Conservation (phyloP, 1,140 invertebrate species). For the Drosophila sucinea region DNA sequence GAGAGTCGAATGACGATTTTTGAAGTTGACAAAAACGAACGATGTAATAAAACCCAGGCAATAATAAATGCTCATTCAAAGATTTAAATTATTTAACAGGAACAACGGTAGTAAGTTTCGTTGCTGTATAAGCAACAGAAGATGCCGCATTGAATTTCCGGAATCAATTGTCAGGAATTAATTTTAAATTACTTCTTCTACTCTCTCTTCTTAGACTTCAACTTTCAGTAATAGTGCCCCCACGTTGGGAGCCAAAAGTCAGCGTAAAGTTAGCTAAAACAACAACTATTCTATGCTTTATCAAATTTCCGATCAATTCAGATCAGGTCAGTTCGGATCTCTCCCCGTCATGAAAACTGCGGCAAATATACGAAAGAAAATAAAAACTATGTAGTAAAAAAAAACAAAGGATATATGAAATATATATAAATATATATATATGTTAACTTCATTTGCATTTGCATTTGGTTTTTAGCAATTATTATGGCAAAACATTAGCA, state of each 20-base stretch:
- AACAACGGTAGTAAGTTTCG: neutral
- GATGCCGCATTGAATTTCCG: neutral
- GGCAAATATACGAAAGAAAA: slow-evolving; percentile 30
- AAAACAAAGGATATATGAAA: slow-evolving; percentile 35
- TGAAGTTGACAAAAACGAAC: neutral
- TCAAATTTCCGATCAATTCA: slow-evolving; percentile 18
- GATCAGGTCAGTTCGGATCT: slow-evolving; percentile 26
- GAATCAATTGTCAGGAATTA: slow-evolving; percentile 1
- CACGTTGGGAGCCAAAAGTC: slow-evolving; percentile 6
- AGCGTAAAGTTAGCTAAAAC: slow-evolving; percentile 7
- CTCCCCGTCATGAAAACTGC: slow-evolving; percentile 36
- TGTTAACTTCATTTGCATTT: slow-evolving; percentile 51
- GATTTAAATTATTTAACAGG: neutral
- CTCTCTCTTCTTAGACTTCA: neutral
- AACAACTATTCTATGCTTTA: slow-evolving; percentile 24
- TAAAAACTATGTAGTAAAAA: slow-evolving; percentile 20
- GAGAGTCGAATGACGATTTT: neutral
- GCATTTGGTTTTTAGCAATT: slow-evolving; percentile 51
- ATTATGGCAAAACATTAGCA: slow-evolving; percentile 40
- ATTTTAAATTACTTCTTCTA: neutral
- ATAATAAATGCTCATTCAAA: slow-evolving; percentile 4
- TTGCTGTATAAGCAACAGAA: neutral
- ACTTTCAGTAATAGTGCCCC: neutral
- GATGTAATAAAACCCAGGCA: neutral
- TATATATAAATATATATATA: slow-evolving; percentile 42